A percentile compares a stretch with the other conserved stretches of the same genome.
Evolutionary conservation across 1,140 invertebrate species (phyloP).

Genomic region (Bombus turneri): DNA sequence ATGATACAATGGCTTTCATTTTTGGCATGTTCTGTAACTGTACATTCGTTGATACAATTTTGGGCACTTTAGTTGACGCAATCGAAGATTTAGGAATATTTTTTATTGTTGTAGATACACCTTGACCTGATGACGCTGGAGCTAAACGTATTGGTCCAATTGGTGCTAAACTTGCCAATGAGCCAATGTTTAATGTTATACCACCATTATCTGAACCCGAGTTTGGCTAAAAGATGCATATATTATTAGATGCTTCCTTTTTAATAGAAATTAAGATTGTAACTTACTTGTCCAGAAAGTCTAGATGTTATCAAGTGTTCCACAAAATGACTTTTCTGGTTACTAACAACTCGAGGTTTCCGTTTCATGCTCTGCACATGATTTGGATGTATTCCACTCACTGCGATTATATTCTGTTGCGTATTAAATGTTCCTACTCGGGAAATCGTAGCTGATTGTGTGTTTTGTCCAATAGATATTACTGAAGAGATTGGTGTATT

Average conservation of each 20-base stretch:
- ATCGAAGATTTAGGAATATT: constrained; percentile 57
- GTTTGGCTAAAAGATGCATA: constrained; percentile 52
- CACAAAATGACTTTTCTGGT: constrained; percentile 67
- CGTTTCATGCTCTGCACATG: constrained; percentile 74
- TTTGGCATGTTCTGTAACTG: constrained; percentile 63
- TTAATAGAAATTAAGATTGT: background rate
- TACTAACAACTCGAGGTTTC: constrained; percentile 73
- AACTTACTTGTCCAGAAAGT: constrained; percentile 69
- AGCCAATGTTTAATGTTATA: constrained; percentile 82
- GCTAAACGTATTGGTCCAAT: constrained; percentile 79
- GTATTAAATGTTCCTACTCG: constrained; percentile 75
- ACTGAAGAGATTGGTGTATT: constrained; percentile 71
- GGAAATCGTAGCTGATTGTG: constrained; percentile 73
- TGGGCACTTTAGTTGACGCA: constrained; percentile 64
- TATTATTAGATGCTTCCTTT: background rate
- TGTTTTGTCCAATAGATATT: constrained; percentile 62
- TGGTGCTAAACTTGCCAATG: constrained; percentile 79
- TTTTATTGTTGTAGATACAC: constrained; percentile 22
- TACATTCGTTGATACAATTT: constrained; percentile 64
- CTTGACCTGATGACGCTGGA: constrained; percentile 62
- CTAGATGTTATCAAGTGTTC: constrained; percentile 71
- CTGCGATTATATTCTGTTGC: constrained; percentile 56
- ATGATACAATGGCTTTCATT: constrained; percentile 74
- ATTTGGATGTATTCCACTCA: constrained; percentile 70
- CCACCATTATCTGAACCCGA: constrained; percentile 73